These are phyloP conservation scores for Hydrotaea diabolus DNA, from an alignment of 2,888 invertebrate species.

Conservation along the genomic window DNA sequence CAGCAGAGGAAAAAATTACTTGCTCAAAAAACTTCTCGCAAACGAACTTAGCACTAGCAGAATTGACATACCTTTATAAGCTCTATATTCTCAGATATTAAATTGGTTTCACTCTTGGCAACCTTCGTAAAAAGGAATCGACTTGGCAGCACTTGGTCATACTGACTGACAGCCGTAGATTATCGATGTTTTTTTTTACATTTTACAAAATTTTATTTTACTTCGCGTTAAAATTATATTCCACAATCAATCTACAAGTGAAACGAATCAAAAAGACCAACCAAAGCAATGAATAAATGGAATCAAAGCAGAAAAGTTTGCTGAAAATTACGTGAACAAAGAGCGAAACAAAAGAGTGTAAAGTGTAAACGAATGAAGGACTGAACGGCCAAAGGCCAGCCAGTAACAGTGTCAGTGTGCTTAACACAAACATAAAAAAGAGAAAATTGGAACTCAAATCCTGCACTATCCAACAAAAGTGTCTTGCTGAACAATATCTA, in stretches of 20 bases:
- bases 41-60: too few relatives aligned
- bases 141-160: conserved; percentile 47
- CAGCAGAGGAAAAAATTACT: too few relatives aligned
- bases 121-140: neutral
- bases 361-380: conserved; percentile 40
- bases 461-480: too few relatives aligned
- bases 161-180: conserved; percentile 42
- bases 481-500: too few relatives aligned
- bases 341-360: conserved; percentile 47
- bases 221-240: conserved; percentile 39
- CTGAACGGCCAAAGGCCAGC: conserved; percentile 48
- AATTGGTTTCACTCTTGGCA: conserved; percentile 22
- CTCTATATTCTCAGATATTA: too few relatives aligned
- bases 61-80: too few relatives aligned
- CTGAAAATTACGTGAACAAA: conserved; percentile 54
- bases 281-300: conserved; percentile 32
- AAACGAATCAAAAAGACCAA: neutral
- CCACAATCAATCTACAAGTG: neutral
- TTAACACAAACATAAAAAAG: conserved; percentile 12
- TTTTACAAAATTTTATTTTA: conserved; percentile 36
- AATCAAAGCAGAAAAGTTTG: neutral
- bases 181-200: conserved; percentile 55
- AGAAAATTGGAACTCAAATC: too few relatives aligned
- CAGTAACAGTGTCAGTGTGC: conserved; percentile 39
- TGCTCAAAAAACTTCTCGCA: too few relatives aligned